Evolutionary conservation across 2,113 vertebrate genomes (phyloP).

Genomic region (Hiodon tergisus): DNA sequence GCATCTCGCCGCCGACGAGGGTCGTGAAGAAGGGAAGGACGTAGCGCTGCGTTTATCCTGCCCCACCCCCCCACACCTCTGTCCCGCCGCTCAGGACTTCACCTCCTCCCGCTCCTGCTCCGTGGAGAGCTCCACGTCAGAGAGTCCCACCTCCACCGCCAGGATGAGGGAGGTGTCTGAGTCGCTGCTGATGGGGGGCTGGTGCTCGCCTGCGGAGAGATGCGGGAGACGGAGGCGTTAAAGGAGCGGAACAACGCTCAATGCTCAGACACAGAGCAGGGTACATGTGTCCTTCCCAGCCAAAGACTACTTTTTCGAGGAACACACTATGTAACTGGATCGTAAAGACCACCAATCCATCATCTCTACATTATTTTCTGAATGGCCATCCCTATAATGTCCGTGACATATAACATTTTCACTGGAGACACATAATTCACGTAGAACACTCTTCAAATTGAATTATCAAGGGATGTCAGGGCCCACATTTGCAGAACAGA

Average conservation of each 20-base stretch:
- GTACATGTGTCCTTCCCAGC: neutral
- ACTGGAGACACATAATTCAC: no score
- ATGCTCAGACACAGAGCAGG: neutral
- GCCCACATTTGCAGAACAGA: no score
- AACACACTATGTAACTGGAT: no score
- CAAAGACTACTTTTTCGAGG: no score
- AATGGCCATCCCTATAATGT: no score
- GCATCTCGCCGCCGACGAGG: constrained; percentile 35
- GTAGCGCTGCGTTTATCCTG: constrained; percentile 34
- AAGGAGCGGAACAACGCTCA: neutral
- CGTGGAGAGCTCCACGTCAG: constrained; percentile 76
- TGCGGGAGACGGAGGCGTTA: neutral
- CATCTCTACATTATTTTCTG: no score
- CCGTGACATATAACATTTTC: no score
- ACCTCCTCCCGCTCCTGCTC: constrained; percentile 76
- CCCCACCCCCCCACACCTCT: constrained; percentile 34
- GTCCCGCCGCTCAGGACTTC: constrained; percentile 73
- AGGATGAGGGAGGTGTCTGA: constrained; percentile 82
- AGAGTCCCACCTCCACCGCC: constrained; percentile 77
- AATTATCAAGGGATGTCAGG: no score
- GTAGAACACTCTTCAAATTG: no score
- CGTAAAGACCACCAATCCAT: no score
- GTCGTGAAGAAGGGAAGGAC: constrained; percentile 45
- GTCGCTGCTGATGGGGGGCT: constrained; percentile 80
- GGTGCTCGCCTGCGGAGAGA: constrained; percentile 74